phyloP scores from a whole-genome alignment of 2,888 invertebrate genomes.

The Euzophera pinguis region DNA sequence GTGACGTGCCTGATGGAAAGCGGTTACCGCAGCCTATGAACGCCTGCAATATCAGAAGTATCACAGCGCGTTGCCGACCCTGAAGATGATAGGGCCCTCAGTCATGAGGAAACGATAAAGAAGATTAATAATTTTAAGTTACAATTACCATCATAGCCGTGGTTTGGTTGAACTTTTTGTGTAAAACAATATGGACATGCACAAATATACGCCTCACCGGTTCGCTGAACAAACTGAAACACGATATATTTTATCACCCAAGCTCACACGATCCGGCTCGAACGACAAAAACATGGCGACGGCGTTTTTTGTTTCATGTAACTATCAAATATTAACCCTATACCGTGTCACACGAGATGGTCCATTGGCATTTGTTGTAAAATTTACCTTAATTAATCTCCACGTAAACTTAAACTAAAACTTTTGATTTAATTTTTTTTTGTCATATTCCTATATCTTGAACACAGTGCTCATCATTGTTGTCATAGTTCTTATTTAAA shows the following conservation, averaged over 20 bases:
- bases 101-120: too few relatives aligned
- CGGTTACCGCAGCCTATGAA: too few relatives aligned
- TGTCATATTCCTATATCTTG: too few relatives aligned
- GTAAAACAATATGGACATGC: slow-evolving; percentile 25
- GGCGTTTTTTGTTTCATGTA: slow-evolving; percentile 39
- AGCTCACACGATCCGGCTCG: slow-evolving; percentile 38
- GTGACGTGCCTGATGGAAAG: too few relatives aligned
- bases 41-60: too few relatives aligned
- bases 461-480: too few relatives aligned
- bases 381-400: slow-evolving; percentile 18
- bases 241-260: slow-evolving; percentile 40
- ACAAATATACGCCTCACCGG: slow-evolving; percentile 29
- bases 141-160: background rate
- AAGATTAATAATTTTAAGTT: too few relatives aligned
- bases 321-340: slow-evolving; percentile 38
- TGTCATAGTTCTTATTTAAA: too few relatives aligned
- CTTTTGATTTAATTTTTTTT: too few relatives aligned
- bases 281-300: slow-evolving; percentile 42
- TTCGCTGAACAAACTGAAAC: slow-evolving; percentile 40
- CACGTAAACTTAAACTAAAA: too few relatives aligned
- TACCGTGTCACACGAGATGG: slow-evolving; percentile 49
- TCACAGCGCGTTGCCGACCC: too few relatives aligned
- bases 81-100: too few relatives aligned
- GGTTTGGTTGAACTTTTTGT: slow-evolving; percentile 18
- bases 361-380: slow-evolving; percentile 50